Conservation (phyloP, 2,888 invertebrate species). For the Cryptophagus acutangulus region DNA sequence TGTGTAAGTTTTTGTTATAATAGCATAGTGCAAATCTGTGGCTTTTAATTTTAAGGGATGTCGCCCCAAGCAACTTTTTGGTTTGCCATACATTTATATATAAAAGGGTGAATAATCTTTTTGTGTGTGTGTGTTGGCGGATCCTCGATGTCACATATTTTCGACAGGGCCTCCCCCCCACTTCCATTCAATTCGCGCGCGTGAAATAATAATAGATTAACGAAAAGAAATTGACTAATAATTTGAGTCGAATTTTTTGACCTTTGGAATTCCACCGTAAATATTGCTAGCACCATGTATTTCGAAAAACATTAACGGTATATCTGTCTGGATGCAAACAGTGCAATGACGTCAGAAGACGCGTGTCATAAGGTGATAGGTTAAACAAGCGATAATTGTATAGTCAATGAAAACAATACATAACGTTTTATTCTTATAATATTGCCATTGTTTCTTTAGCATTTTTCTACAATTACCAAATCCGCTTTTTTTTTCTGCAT, state of each 20-base stretch:
- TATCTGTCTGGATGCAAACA: too few species aligned
- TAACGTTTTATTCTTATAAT: slow-evolving; percentile 14
- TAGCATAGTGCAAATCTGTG: slow-evolving; percentile 47
- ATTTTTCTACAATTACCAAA: not conserved
- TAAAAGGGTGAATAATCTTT: slow-evolving; percentile 49
- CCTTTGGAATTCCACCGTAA: too few species aligned
- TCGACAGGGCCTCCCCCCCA: not conserved
- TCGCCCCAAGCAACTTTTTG: slow-evolving; percentile 43
- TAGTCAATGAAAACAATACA: slow-evolving; percentile 21
- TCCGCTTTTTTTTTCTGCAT: not conserved
- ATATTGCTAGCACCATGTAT: too few species aligned
- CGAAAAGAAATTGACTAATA: too few species aligned
- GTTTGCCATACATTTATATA: too few species aligned
- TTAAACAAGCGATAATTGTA: slow-evolving; percentile 28
- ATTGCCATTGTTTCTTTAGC: not conserved
- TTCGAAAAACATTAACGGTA: too few species aligned
- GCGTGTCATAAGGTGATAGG: slow-evolving; percentile 32
- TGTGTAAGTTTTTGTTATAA: slow-evolving; percentile 38
- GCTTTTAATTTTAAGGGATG: slow-evolving; percentile 50
- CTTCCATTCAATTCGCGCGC: not conserved
- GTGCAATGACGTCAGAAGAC: slow-evolving; percentile 25
- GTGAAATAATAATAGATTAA: too few species aligned
- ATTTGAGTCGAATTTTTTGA: too few species aligned
- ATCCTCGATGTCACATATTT: slow-evolving; percentile 23
- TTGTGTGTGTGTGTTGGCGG: slow-evolving; percentile 27